Percentiles rank a stretch among this genome's conserved stretches.
Conservation (phyloP, 2,113 vertebrate species). For the Protobothrops flavoviridis region DNA sequence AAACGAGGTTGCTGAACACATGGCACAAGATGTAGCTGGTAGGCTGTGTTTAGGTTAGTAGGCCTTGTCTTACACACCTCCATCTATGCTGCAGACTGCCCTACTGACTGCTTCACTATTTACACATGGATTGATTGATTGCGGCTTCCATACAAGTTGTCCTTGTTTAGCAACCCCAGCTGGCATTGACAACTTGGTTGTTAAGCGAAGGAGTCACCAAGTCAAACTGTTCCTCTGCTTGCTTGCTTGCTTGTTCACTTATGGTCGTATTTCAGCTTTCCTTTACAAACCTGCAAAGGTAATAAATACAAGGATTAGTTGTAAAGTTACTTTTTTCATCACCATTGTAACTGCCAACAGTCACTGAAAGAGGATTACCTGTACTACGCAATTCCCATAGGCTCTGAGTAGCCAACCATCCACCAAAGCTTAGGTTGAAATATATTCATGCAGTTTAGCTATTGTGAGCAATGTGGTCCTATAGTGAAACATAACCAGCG, state of each 20-base stretch:
- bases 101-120: background rate
- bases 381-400: background rate
- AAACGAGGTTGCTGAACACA: background rate
- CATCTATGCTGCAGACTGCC: background rate
- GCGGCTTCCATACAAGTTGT: background rate
- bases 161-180: background rate
- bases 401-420: background rate
- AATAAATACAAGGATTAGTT: background rate
- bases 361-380: background rate
- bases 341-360: background rate
- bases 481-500: background rate
- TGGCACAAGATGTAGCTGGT: background rate
- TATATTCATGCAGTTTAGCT: background rate
- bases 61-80: background rate
- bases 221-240: background rate
- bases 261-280: background rate
- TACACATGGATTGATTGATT: background rate
- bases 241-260: background rate
- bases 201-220: background rate
- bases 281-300: background rate
- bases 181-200: background rate
- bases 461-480: background rate
- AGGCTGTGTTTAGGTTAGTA: background rate
- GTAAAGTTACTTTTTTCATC: background rate
- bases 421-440: background rate